Percentiles rank a stretch among this genome's conserved stretches.
Evolutionary conservation across 2,888 invertebrate species (phyloP).

Genomic region (Coleophora flavipennella): DNA sequence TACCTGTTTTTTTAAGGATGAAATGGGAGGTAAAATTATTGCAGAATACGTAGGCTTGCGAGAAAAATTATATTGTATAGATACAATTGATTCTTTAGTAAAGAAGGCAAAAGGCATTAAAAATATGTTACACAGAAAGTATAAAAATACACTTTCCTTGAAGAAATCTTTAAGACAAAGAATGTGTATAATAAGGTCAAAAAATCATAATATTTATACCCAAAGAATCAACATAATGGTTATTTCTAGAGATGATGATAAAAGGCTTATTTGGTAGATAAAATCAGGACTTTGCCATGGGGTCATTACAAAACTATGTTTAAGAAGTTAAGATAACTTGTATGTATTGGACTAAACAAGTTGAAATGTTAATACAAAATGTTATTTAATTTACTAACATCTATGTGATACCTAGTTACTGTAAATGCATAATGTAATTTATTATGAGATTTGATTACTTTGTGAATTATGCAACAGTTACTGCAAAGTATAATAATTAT

Average conservation of each 20-base stretch:
- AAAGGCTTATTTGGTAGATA: constrained; percentile 6
- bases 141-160: not conserved
- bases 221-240: constrained; percentile 4
- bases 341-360: too few species aligned
- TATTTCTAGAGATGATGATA: constrained; percentile 11
- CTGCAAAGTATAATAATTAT: too few species aligned
- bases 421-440: too few species aligned
- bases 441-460: too few species aligned
- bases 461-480: too few species aligned
- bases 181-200: constrained; percentile 6
- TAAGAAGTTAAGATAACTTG: too few species aligned
- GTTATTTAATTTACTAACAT: too few species aligned
- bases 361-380: too few species aligned
- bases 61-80: constrained; percentile 11
- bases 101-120: constrained; percentile 7
- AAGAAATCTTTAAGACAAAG: not conserved
- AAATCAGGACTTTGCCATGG: too few species aligned
- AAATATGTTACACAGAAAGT: constrained; percentile 3
- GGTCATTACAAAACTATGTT: constrained; percentile 1
- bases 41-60: constrained; percentile 10
- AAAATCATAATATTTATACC: constrained; percentile 5
- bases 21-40: constrained; percentile 10
- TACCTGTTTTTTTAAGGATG: constrained; percentile 12
- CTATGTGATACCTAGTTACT: too few species aligned
- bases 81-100: not conserved